Evolutionary conservation across 2,797 vertebrate species (phyloP).

Genomic region (Acridotheres tristis): DNA sequence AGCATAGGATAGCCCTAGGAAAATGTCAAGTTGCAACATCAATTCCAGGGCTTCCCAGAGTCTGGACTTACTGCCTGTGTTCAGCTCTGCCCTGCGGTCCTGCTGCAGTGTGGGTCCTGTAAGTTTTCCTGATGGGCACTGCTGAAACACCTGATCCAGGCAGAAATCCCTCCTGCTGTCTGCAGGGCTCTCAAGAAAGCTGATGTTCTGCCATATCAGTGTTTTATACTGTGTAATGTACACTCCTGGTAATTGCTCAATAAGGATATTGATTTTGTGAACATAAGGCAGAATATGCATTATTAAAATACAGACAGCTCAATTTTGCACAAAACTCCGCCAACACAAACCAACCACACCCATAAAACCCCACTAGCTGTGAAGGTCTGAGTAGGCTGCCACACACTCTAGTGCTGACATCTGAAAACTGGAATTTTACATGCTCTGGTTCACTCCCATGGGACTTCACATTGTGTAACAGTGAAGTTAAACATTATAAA

Average conservation of each 20-base stretch:
- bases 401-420: neutral
- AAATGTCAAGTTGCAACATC: slow-evolving; percentile 31
- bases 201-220: neutral
- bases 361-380: neutral
- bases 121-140: neutral
- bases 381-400: neutral
- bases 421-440: neutral
- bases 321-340: neutral
- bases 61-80: neutral
- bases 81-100: neutral
- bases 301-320: neutral
- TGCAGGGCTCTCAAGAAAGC: neutral
- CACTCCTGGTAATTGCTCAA: neutral
- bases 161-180: neutral
- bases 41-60: neutral
- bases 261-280: neutral
- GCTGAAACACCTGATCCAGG: neutral
- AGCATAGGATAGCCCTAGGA: slow-evolving; percentile 9
- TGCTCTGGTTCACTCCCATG: neutral
- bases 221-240: neutral
- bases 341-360: neutral
- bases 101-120: neutral
- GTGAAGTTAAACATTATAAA: neutral
- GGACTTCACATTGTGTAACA: neutral
- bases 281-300: neutral